Conservation (phyloP, 2,797 vertebrate species). For the Thunnus albacares region DNA sequence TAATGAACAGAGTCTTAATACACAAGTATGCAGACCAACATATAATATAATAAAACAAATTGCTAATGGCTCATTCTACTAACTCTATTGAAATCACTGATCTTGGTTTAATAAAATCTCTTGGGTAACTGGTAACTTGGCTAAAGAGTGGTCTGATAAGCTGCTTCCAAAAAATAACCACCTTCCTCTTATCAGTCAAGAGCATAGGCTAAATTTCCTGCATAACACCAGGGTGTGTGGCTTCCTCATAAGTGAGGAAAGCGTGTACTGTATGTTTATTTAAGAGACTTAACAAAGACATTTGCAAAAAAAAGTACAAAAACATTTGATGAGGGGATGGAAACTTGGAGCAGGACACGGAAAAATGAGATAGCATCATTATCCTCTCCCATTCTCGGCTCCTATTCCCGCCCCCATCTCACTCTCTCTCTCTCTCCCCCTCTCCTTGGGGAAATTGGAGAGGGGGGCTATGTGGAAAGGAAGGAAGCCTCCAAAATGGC, state of each 20-base stretch:
- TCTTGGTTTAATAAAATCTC: conserved; percentile 18
- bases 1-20: background rate
- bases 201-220: background rate
- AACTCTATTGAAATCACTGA: conserved; percentile 11
- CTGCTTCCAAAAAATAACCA: conserved; percentile 33
- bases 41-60: conserved; percentile 1
- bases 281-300: conserved; percentile 20
- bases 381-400: conserved; percentile 29
- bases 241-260: conserved; percentile 26
- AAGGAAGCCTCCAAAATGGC: conserved; percentile 61
- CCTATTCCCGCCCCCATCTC: background rate
- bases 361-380: conserved; percentile 65
- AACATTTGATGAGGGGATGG: conserved; percentile 34
- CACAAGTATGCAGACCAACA: too few species aligned
- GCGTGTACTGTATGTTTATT: background rate
- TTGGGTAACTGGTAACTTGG: conserved; percentile 14
- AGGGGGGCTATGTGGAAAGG: conserved; percentile 5
- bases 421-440: background rate
- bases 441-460: conserved; percentile 43
- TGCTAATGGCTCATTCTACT: background rate
- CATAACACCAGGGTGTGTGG: conserved; percentile 7
- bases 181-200: conserved; percentile 40
- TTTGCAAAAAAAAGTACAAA: background rate
- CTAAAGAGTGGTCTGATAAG: conserved; percentile 19
- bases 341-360: conserved; percentile 65